Base-by-base conservation (phyloP, 2,888 invertebrate species). In the Lamellibrachia columna region DNA sequence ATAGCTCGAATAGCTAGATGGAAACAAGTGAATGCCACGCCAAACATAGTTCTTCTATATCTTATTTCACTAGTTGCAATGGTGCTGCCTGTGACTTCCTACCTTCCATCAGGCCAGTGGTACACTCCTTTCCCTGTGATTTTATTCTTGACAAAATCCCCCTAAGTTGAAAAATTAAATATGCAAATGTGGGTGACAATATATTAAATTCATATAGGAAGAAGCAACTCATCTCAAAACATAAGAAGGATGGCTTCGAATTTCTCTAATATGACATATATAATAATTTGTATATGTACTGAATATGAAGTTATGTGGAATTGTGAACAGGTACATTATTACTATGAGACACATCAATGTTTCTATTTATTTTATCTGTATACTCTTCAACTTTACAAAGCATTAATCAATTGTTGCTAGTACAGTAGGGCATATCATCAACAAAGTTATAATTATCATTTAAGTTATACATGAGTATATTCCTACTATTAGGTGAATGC, bases 101-200 rank as follows among this genome's bases (percentile, higher is more conserved):
- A 94, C 94, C 94, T 95, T 90, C 95, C 96, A 95, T 96, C 96
- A 75, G 94, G 93, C 96, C 96, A 96, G 28, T 93, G 95, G 93
- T 96, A 96, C 3, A 94, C 93, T 40, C 96, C 96, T 93, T 95
- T 95, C 28, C 96, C 96, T 55, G 96, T 95, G 22, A 96, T 95
- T 92, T 95, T 95, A 93, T 96, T 96, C 90, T 95, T 94, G 92
- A 93, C 94, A 93, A 96, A 96, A 90, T 96, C 96, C 53, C 96
- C 96, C 96, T 96, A 93, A 40, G 95, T 94, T 92, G 7, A 91
- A 92, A 93, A 91, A 55, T 90, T 92, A 28, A 90, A 28, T 2
- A 28, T 91, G 53, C 91, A 91, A 53, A 52, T n/a, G n/a, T 1
- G 91, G 11, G 53, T n/a, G n/a, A 91, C 9, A 52, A 53, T 91